Evolutionary conservation across 1,140 invertebrate genomes (phyloP), one percentile per base, ranked within the genome.

Genomic region (Anastatus disparis): DNA sequence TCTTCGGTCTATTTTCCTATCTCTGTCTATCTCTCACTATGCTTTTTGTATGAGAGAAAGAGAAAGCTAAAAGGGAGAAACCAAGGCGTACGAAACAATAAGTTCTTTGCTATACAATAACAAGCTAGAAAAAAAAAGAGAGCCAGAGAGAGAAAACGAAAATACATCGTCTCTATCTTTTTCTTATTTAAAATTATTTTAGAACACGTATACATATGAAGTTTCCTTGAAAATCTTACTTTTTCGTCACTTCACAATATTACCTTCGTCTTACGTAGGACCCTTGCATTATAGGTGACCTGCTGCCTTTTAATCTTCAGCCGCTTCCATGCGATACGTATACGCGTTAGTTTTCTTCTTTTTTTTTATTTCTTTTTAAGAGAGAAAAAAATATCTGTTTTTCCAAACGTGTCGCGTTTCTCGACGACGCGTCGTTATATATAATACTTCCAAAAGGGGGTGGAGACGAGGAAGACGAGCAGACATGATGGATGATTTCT

Each of bases 191-290:
- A n/a, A n/a, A n/a, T n/a, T n/a, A n/a, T n/a, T n/a, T n/a, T n/a
- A n/a, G n/a, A n/a, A n/a, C n/a, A n/a, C n/a, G n/a, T n/a, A n/a
- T n/a, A n/a, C n/a, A n/a, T n/a, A n/a, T n/a, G n/a, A n/a, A 13
- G 42, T 69, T 69, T 69, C 56, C 46, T 17, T 35, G 56, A 61
- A 68, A 68, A 69, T 13, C 35, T 44, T 24, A 9, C 31, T 50
- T 69, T 61, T 52, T 22, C 44, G 31, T 38, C 66, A 20, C 56
- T 42, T 15, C 42, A 3, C 27, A 40, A 35, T 35, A 40, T 22
- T 29, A n/a, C 9, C 66, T 44, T 35, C 27, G 26, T 26, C 13
- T 31, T 17, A 40, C 38, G 4, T 27, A 3, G 48, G 48, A 17
- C 48, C 46, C 61, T 35, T 22, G 61, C 13, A 29, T 35, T 46